These are phyloP conservation scores for Drosophila miranda DNA, from an alignment of 1,140 invertebrate species.

Conservation along the genomic window DNA sequence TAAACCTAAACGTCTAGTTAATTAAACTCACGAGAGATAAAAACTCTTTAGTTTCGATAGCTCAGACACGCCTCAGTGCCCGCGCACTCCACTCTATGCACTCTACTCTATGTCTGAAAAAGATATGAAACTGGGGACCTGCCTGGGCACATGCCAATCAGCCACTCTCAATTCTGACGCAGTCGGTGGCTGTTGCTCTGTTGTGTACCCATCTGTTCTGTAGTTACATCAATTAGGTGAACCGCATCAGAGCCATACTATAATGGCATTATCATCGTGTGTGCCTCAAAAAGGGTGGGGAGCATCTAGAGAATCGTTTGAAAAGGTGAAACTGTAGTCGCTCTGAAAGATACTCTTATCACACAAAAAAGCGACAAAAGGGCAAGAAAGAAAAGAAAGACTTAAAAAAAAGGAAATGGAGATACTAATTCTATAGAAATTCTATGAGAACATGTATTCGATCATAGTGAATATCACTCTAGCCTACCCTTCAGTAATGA, in stretches of 20 bases:
- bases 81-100: no score
- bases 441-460: no score
- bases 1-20: conserved; percentile 11
- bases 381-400: no score
- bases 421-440: no score
- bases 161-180: conserved; percentile 14
- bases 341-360: not conserved
- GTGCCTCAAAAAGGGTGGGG: conserved; percentile 9
- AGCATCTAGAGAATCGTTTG: conserved; percentile 12
- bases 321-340: not conserved
- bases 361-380: not conserved
- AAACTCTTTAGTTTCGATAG: not conserved
- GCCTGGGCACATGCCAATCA: conserved; percentile 40
- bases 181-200: conserved; percentile 15
- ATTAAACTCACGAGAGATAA: conserved; percentile 17
- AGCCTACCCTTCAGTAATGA: no score
- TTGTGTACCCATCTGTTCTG: conserved; percentile 1
- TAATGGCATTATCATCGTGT: conserved; percentile 45
- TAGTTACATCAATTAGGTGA: conserved; percentile 51
- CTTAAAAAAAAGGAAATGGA: no score
- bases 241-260: conserved; percentile 22
- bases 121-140: conserved; percentile 5
- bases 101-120: not conserved
- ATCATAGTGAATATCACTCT: no score
- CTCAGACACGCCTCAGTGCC: conserved; percentile 3